A percentile compares a stretch with the other conserved stretches of the same genome.
These are phyloP conservation scores for Athalia circularis DNA, from an alignment of 2,888 invertebrate genomes.

Conservation along the genomic window DNA sequence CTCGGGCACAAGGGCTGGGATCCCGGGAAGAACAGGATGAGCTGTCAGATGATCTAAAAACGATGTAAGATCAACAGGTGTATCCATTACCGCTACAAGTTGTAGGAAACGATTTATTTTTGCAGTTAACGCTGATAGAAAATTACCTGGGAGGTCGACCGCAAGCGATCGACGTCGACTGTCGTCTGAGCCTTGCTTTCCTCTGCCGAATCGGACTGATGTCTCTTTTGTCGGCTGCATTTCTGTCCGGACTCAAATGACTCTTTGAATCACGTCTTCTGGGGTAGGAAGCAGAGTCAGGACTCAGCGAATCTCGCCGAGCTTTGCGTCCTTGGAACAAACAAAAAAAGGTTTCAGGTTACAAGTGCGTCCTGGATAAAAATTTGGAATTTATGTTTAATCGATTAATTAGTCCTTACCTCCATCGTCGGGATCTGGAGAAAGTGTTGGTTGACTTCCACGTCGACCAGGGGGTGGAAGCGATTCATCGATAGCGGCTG, in stretches of 20 bases:
- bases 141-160: constrained; percentile 74
- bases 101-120: not conserved
- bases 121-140: not conserved
- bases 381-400: constrained; percentile 7
- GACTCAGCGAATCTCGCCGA: constrained; percentile 90
- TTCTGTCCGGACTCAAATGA: constrained; percentile 87
- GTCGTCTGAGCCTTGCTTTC: constrained; percentile 83
- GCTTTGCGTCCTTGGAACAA: constrained; percentile 81
- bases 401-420: constrained; percentile 57
- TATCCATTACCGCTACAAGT: not conserved
- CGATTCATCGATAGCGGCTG: constrained; percentile 92
- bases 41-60: constrained; percentile 75
- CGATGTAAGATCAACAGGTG: not conserved
- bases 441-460: constrained; percentile 88
- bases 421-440: constrained; percentile 84
- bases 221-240: constrained; percentile 80
- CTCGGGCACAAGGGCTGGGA: constrained; percentile 86
- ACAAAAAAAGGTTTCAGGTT: not conserved
- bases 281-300: constrained; percentile 87
- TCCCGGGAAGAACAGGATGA: constrained; percentile 89
- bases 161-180: constrained; percentile 86
- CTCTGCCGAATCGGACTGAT: constrained; percentile 85
- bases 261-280: constrained; percentile 85
- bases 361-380: constrained; percentile 26
- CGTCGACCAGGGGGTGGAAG: constrained; percentile 84